Base-by-base conservation (phyloP, 1,140 invertebrate species). In the Pogonomyrmex barbatus region DNA sequence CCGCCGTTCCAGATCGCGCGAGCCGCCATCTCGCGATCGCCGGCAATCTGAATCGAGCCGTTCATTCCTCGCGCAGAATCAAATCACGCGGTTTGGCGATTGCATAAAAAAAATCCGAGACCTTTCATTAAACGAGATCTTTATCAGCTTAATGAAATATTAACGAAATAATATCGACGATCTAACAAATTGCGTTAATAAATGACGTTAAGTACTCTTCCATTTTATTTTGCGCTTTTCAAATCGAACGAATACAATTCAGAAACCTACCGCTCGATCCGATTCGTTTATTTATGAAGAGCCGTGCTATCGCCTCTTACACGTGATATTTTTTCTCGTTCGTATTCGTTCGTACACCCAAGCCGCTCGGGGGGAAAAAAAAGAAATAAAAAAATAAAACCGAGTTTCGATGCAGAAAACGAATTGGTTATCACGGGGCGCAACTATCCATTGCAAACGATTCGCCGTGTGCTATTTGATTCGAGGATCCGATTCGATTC, bases 401-500 rank as follows among this genome's bases (percentile, higher is more conserved):
- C 62, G 62, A 79, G 12, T 54, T 79, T 52, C 14, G n/a, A 78
- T 50, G 42, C 30, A 39, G 12, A n/a, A 67, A 67, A 79, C n/a
- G 47, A 70, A 70, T 68, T 70, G 63, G 8, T 65, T 65, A 45
- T 78, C 60, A 12, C 47, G 12, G 12, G 9, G n/a, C 42, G 42
- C 30, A 63, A 47, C 62, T 79, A 39, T 52, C 24, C 76, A 33
- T 2, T 17, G 77, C 47, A 39, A 50, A 39, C 54, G 47, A 42
- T 17, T 56, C 47, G n/a, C 8, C 67, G 68, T 17, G 42, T 47
- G 45, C 42, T 56, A 50, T 73, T 73, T 83, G 68, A 83, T 47
- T 60, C 42, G 42, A 83, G 45, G 52, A 75, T 62, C 17, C 42
- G 65, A 70, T 84, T 50, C 79, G 79, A 76, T 87, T 77, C 71